Base-by-base conservation (phyloP, 2,113 vertebrate genomes). In the Oplegnathus fasciatus region DNA sequence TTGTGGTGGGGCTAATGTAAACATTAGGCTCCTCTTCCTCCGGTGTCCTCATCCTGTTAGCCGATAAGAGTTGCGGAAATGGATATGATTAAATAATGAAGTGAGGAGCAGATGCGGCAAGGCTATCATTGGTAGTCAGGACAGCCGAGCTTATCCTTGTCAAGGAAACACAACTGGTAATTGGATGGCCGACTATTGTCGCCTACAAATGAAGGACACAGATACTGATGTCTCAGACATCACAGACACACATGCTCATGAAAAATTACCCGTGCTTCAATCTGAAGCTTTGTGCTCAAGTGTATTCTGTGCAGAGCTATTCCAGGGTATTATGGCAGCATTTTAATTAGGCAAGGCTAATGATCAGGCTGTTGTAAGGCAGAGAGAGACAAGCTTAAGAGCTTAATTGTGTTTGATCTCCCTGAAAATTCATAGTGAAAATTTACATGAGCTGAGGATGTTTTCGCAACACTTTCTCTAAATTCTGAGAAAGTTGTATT, bases 311-410 rank as follows among this genome's bases (percentile, higher is more conserved):
- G 60, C 50, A 48, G 60, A 44, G 61, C 78, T 75, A 85, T 85
- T 70, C 22, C 20, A 84, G 73, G 67, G 57, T 77, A 69, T 81
- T 68, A 70, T 84, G 28, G 48, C 48, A 30, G 24, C 42, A 48
- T 75, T 84, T 78, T 90, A 89, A 92, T 91, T 86, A 78, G 28
- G 61, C 20, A 37, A 65, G 74, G 42, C 60, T 91, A 84, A 90
- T 93, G 82, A 92, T 85, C 57, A 75, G 84, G 75, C 37, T 58
- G 69, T 37, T 73, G 60, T 64, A 24, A 30, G 69, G 82, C 65
- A 86, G 46, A 75, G 17, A 83, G 48, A 80, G 61, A 48, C 4
- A 4, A 66, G 40, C 61, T 82, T 28, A 7, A 72, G 78, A 40
- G 48, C 37, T 64, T 50, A 62, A 28, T 67, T 28, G 64, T 80